phyloP scores from a whole-genome alignment of 23 tunicate genomes.

The Phallusia fumigata region DNA sequence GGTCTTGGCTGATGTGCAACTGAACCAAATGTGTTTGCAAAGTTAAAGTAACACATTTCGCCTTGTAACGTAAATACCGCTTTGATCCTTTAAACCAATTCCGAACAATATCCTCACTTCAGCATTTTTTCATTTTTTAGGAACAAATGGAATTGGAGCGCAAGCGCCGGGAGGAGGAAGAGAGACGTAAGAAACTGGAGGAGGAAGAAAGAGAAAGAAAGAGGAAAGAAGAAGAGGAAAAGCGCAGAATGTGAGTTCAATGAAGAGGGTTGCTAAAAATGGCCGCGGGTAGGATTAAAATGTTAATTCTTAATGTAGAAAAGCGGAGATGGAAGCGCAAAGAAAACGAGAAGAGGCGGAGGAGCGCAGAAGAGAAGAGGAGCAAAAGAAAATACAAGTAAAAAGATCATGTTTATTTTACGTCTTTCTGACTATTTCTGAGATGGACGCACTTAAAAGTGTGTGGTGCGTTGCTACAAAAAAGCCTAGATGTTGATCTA shows the following conservation, averaged over 20 bases:
- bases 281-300: neutral
- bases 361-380: conserved; percentile 60
- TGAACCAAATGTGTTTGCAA: too few relatives aligned
- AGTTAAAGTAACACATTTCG: too few relatives aligned
- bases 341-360: conserved; percentile 90
- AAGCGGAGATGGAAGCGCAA: conserved; percentile 93
- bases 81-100: too few relatives aligned
- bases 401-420: too few relatives aligned
- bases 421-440: too few relatives aligned
- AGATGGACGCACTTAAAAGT: too few relatives aligned
- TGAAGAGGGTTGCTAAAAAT: neutral
- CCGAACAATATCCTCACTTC: too few relatives aligned
- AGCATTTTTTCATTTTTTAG: conserved; percentile 33
- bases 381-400: conserved; percentile 78
- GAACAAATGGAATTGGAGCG: conserved; percentile 84
- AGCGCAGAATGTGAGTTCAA: conserved; percentile 43
- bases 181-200: conserved; percentile 48
- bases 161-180: conserved; percentile 88
- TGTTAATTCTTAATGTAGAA: conserved; percentile 43
- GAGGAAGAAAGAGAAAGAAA: conserved; percentile 78
- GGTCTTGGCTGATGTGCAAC: too few relatives aligned
- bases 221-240: conserved; percentile 81
- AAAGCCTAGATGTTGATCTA: too few relatives aligned
- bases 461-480: too few relatives aligned
- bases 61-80: too few relatives aligned